A percentile compares a stretch with the other conserved stretches of the same genome.
phyloP scores from a whole-genome alignment of 2,797 vertebrate genomes.

The Okamejei kenojei region DNA sequence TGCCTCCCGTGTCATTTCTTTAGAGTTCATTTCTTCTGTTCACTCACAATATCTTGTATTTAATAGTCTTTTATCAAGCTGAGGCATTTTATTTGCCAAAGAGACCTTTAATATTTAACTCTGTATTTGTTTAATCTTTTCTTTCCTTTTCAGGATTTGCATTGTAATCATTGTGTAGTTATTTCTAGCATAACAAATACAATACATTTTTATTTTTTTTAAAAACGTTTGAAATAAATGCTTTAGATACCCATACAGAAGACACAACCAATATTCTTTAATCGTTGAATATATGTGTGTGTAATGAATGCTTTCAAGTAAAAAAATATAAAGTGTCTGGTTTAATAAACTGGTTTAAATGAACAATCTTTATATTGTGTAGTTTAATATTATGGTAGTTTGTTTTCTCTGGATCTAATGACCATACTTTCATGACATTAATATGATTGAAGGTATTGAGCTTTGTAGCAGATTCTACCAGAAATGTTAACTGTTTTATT shows the following conservation, averaged over 20 bases:
- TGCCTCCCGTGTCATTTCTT: constrained; percentile 99
- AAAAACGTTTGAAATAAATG: constrained; percentile 5
- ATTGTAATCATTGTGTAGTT: background rate
- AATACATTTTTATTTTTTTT: constrained; percentile 1
- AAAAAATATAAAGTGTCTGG: background rate
- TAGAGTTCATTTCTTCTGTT: constrained; percentile 64
- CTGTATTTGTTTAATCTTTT: constrained; percentile 30
- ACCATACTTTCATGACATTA: background rate
- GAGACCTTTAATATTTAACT: constrained; percentile 9
- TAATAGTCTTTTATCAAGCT: constrained; percentile 25
- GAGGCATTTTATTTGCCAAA: constrained; percentile 34
- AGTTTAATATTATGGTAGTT: constrained; percentile 19
- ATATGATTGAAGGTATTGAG: background rate
- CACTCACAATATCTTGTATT: constrained; percentile 37
- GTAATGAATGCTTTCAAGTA: constrained; percentile 32
- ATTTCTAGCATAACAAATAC: background rate
- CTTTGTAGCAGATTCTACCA: background rate
- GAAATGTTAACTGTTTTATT: background rate
- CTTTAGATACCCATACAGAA: constrained; percentile 10
- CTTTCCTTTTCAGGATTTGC: constrained; percentile 14
- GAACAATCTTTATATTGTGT: background rate
- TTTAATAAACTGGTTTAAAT: constrained; percentile 33
- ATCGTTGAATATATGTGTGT: background rate
- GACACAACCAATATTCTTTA: constrained; percentile 31
- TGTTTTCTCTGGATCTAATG: background rate